Evolutionary conservation across 2,888 invertebrate species (phyloP).

Genomic region (Xylocampa areola): DNA sequence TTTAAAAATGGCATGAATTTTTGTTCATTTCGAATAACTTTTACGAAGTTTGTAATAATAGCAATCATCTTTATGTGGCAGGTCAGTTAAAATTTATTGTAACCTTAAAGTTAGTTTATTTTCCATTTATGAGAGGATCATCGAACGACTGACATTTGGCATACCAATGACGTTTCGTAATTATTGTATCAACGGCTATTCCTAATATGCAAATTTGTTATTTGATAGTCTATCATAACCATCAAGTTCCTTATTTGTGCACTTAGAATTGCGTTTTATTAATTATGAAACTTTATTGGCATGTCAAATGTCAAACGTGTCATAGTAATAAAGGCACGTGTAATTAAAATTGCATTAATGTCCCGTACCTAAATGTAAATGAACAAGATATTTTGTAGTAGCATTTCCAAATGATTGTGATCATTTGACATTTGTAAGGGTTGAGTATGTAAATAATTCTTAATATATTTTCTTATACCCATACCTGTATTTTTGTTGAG

Average conservation of each 20-base stretch:
- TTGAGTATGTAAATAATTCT: no score
- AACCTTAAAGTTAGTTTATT: background rate
- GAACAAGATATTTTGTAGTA: no score
- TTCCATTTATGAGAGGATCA: background rate
- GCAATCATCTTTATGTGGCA: no score
- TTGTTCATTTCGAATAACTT: no score
- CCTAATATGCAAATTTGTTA: constrained; percentile 22
- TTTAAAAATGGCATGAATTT: no score
- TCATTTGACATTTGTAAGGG: no score
- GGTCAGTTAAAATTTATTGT: no score
- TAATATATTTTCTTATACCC: no score
- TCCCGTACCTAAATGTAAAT: no score
- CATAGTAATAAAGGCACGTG: constrained; percentile 9
- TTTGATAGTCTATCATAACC: constrained; percentile 29
- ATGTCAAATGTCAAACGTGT: constrained; percentile 33
- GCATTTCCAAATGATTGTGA: no score
- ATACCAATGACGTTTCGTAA: constrained; percentile 27
- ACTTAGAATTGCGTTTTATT: constrained; percentile 11
- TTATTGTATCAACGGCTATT: constrained; percentile 16
- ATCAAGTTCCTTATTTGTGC: constrained; percentile 19
- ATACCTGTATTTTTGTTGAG: no score
- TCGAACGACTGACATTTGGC: constrained; percentile 23
- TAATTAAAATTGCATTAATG: constrained; percentile 3
- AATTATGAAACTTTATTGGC: constrained; percentile 39
- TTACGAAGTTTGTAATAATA: no score